Conservation (phyloP, 2,888 invertebrate species). For the Hipparchia semele region DNA sequence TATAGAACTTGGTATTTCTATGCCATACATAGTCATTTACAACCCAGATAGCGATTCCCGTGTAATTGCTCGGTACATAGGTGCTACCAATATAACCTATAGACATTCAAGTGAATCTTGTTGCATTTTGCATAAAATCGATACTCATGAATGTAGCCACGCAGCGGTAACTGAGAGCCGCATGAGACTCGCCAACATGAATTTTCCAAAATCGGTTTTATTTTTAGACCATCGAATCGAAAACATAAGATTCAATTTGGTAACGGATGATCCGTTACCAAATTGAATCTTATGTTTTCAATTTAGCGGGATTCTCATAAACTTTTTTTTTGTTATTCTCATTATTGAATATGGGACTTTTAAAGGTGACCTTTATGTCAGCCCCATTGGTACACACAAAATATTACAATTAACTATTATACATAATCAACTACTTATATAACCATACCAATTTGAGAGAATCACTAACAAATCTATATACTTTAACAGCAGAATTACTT, state of each 20-base stretch:
- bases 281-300: constrained; percentile 55
- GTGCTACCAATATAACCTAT: constrained; percentile 60
- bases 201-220: constrained; percentile 67
- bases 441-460: too few relatives aligned
- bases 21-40: constrained; percentile 61
- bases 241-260: constrained; percentile 56
- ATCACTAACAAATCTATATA: too few relatives aligned
- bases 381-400: too few relatives aligned
- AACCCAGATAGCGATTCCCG: constrained; percentile 58
- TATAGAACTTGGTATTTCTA: constrained; percentile 56
- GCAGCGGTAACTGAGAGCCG: constrained; percentile 55
- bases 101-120: constrained; percentile 79
- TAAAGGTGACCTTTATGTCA: too few relatives aligned
- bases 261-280: constrained; percentile 46
- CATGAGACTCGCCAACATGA: constrained; percentile 66
- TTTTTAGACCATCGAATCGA: constrained; percentile 61
- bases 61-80: constrained; percentile 74
- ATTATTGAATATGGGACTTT: too few relatives aligned
- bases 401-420: too few relatives aligned
- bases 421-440: too few relatives aligned
- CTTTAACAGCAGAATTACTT: too few relatives aligned
- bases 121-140: constrained; percentile 83
- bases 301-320: constrained; percentile 29
- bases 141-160: constrained; percentile 78
- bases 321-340: too few relatives aligned